These are phyloP conservation scores for Drosophila siamana DNA, from an alignment of 2,888 invertebrate genomes.

Conservation along the genomic window DNA sequence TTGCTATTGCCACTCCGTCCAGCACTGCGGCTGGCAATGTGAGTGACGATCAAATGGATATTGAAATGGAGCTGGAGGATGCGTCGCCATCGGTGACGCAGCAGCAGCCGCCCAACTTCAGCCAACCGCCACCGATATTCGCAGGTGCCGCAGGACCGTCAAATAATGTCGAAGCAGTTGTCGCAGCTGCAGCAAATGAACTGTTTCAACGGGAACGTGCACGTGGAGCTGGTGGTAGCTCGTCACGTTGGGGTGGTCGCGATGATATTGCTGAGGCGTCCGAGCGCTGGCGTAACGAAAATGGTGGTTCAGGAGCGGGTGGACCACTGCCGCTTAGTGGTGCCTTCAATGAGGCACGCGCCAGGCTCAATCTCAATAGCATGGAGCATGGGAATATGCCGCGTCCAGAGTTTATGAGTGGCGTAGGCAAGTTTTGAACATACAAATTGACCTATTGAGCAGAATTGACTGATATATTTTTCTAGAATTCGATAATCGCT, in stretches of 20 bases:
- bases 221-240: constrained; percentile 55
- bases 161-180: constrained; percentile 60
- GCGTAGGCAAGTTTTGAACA: constrained; percentile 52
- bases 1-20: constrained; percentile 54
- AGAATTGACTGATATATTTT: not conserved
- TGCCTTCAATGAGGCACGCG: constrained; percentile 68
- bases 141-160: constrained; percentile 59
- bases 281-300: constrained; percentile 73
- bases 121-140: constrained; percentile 84
- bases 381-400: constrained; percentile 76
- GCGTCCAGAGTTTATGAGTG: constrained; percentile 82
- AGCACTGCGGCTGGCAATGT: constrained; percentile 73
- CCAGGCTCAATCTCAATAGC: constrained; percentile 74
- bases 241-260: constrained; percentile 85
- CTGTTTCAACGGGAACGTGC: constrained; percentile 79
- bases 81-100: constrained; percentile 52
- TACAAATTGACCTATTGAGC: not conserved
- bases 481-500: constrained; percentile 82
- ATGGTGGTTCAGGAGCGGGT: constrained; percentile 51
- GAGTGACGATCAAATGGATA: constrained; percentile 92
- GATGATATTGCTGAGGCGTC: constrained; percentile 80
- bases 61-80: constrained; percentile 89
- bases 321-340: constrained; percentile 52
- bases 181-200: constrained; percentile 58
- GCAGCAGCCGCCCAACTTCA: constrained; percentile 84